Evolutionary conservation across 2,888 invertebrate species (phyloP).

Genomic region (Tetheella fluctuosa): DNA sequence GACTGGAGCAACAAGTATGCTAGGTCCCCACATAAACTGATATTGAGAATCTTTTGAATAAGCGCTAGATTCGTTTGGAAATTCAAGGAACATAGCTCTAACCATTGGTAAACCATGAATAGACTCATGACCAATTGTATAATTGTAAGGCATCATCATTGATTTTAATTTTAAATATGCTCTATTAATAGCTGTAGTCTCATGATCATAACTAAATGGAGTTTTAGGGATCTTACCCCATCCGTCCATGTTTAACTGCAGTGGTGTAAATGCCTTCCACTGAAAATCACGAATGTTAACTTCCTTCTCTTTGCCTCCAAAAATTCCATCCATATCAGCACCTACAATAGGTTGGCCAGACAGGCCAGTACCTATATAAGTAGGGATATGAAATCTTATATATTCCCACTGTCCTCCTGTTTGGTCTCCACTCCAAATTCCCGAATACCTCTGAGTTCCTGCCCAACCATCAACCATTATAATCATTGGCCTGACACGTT

Average conservation of each 20-base stretch:
- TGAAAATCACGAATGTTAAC: conserved; percentile 75
- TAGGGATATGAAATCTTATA: conserved; percentile 77
- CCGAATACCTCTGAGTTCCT: conserved; percentile 72
- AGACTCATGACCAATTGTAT: conserved; percentile 65
- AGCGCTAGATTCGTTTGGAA: conserved; percentile 56
- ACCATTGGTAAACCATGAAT: conserved; percentile 69
- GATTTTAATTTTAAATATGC: conserved; percentile 76
- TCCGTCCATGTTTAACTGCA: conserved; percentile 79
- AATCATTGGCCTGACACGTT: conserved; percentile 58
- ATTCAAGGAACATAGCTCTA: conserved; percentile 76
- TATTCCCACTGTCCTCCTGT: conserved; percentile 77
- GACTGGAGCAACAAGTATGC: conserved; percentile 71
- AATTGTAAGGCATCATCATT: conserved; percentile 75
- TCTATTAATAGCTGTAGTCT: conserved; percentile 65
- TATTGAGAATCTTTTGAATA: conserved; percentile 72
- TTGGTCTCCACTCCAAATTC: conserved; percentile 78
- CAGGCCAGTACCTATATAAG: conserved; percentile 72
- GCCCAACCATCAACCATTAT: conserved; percentile 80
- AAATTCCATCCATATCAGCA: conserved; percentile 79
- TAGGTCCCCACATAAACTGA: conserved; percentile 79
- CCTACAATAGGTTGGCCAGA: conserved; percentile 74
- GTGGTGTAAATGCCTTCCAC: conserved; percentile 77
- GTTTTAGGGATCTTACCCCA: conserved; percentile 72
- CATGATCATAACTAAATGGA: conserved; percentile 67
- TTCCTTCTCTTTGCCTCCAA: conserved; percentile 58